Conservation (phyloP, 2,797 vertebrate genomes). For the Anabacerthia variegaticeps region DNA sequence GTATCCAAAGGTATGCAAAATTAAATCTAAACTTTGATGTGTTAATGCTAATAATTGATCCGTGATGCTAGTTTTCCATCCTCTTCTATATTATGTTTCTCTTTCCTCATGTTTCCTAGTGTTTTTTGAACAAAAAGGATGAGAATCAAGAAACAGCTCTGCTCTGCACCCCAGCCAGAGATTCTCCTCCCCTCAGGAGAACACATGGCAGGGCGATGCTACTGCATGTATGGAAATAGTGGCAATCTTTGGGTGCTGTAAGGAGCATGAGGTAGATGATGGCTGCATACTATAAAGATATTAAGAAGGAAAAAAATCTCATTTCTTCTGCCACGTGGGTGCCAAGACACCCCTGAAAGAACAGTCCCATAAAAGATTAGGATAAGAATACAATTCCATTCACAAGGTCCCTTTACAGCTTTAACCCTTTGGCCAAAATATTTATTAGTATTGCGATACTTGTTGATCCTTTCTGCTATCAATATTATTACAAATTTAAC, state of each 20-base stretch:
- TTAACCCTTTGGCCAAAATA: background rate
- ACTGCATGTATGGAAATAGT: background rate
- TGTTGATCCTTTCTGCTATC: background rate
- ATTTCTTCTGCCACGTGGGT: background rate
- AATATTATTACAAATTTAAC: background rate
- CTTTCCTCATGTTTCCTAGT: background rate
- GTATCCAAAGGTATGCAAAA: background rate
- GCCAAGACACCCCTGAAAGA: background rate
- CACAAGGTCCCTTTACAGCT: background rate
- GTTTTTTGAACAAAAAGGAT: background rate
- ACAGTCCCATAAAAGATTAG: background rate
- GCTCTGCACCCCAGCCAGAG: background rate
- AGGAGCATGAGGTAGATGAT: rapidly evolving
- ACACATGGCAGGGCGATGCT: background rate
- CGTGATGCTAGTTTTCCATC: background rate
- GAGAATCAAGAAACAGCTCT: background rate
- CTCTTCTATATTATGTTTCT: background rate
- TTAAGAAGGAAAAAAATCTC: background rate
- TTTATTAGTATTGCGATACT: background rate
- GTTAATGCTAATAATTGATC: background rate
- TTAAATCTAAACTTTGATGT: background rate
- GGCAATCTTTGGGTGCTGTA: background rate
- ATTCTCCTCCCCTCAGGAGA: background rate
- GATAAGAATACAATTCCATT: background rate
- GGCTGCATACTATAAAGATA: background rate